These are phyloP conservation scores for Epirrhoe alternata DNA, from an alignment of 2,888 invertebrate species.

Conservation along the genomic window DNA sequence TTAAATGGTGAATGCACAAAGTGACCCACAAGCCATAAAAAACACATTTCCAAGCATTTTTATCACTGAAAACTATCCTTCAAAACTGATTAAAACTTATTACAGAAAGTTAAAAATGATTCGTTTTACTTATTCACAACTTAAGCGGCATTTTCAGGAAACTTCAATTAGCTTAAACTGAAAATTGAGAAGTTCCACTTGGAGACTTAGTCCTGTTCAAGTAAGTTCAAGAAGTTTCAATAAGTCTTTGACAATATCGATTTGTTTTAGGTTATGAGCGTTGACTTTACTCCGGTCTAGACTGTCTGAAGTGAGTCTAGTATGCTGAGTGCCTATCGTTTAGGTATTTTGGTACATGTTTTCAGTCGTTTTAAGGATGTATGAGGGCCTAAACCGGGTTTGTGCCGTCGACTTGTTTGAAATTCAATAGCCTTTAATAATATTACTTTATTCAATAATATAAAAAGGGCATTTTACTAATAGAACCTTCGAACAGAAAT, in stretches of 20 bases:
- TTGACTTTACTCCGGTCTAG: constrained; percentile 43
- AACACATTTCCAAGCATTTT: no score
- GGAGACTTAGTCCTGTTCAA: constrained; percentile 32
- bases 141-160: constrained; percentile 30
- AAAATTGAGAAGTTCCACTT: constrained; percentile 37
- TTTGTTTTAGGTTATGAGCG: constrained; percentile 31
- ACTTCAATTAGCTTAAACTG: constrained; percentile 38
- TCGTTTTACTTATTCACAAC: constrained; percentile 31
- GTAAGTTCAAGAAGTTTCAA: constrained; percentile 32
- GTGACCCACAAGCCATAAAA: no score
- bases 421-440: no score
- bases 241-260: constrained; percentile 38
- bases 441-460: no score
- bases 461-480: no score
- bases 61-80: constrained; percentile 31
- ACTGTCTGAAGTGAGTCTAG: constrained; percentile 32
- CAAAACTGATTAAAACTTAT: constrained; percentile 40
- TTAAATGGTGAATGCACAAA: no score
- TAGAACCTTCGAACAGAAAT: no score
- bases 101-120: constrained; percentile 47
- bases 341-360: constrained; percentile 14
- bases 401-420: background rate
- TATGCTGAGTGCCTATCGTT: constrained; percentile 13
- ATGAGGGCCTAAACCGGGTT: background rate
- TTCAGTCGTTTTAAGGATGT: background rate